Conservation (phyloP, 2,797 vertebrate genomes). For the Rhinophrynus dorsalis region DNA sequence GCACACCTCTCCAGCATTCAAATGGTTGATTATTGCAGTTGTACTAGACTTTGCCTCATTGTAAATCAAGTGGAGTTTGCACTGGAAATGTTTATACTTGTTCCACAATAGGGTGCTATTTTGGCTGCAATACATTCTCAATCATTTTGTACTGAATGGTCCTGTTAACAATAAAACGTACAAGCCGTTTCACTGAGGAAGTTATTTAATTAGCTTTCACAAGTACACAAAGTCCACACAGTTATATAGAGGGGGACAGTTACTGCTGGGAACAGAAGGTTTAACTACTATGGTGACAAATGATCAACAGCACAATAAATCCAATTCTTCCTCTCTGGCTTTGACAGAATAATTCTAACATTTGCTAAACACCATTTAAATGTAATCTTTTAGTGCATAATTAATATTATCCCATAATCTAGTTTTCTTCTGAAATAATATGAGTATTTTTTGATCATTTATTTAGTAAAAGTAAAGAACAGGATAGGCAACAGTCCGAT, state of each 20-base stretch:
- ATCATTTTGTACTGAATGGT: too few relatives aligned
- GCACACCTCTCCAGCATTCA: too few relatives aligned
- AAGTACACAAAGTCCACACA: neutral
- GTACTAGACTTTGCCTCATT: too few relatives aligned
- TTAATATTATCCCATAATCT: neutral
- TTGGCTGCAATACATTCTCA: too few relatives aligned
- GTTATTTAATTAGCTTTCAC: neutral
- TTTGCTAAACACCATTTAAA: neutral
- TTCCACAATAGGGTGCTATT: too few relatives aligned
- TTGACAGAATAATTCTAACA: neutral
- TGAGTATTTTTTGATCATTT: too few relatives aligned
- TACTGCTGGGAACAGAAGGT: neutral
- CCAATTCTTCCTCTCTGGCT: neutral
- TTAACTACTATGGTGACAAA: slow-evolving; percentile 7
- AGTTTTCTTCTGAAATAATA: neutral
- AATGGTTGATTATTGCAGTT: too few relatives aligned
- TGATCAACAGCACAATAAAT: neutral
- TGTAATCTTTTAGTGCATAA: neutral
- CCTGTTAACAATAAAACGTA: too few relatives aligned
- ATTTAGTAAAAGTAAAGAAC: too few relatives aligned
- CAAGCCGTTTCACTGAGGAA: neutral
- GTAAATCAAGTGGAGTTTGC: too few relatives aligned
- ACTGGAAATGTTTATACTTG: too few relatives aligned
- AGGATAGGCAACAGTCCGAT: too few relatives aligned
- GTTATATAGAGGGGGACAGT: neutral